phyloP scores from a whole-genome alignment of 92 coral and sea anemone genomes.

The Ricordea florida region DNA sequence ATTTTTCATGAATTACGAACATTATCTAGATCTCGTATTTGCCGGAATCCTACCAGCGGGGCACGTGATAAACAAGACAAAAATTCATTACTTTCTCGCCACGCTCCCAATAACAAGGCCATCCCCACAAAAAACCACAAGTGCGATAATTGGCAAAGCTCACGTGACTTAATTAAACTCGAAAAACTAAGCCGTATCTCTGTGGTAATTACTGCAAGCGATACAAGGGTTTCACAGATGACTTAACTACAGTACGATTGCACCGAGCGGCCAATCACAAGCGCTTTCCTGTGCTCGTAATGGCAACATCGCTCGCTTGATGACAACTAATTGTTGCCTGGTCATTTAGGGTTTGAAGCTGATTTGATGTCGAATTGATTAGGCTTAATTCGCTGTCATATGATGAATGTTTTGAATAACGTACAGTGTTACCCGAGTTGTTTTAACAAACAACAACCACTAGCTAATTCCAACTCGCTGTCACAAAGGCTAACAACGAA shows the following conservation, averaged over 20 bases:
- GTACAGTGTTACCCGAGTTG: slow-evolving; percentile 82
- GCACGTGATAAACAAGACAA: slow-evolving; percentile 17
- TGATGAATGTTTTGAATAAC: slow-evolving; percentile 91
- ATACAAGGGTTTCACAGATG: slow-evolving; percentile 76
- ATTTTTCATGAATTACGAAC: slow-evolving; percentile 7
- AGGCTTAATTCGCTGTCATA: slow-evolving; percentile 90
- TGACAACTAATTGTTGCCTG: slow-evolving; percentile 91
- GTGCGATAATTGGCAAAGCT: slow-evolving; percentile 63
- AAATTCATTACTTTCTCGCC: slow-evolving; percentile 47
- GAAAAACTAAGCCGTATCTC: slow-evolving; percentile 64
- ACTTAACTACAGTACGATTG: slow-evolving; percentile 78
- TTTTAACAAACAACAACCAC: slow-evolving; percentile 78
- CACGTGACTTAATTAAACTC: slow-evolving; percentile 91
- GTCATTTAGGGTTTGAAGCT: slow-evolving; percentile 95
- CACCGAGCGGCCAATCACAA: slow-evolving; percentile 67
- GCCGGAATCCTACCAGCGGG: slow-evolving; percentile 55
- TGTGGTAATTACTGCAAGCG: slow-evolving; percentile 70
- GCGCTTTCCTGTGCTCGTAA: slow-evolving; percentile 52
- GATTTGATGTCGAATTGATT: slow-evolving; percentile 98
- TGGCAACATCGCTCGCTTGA: slow-evolving; percentile 82
- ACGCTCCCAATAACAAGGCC: slow-evolving; percentile 52
- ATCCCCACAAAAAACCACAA: slow-evolving; percentile 60
- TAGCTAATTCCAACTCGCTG: slow-evolving; percentile 74
- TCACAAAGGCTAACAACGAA: slow-evolving; percentile 48
- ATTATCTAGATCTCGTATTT: background rate